These are phyloP conservation scores for Propsilocerus akamusi DNA, from an alignment of 1,140 invertebrate genomes.

Conservation along the genomic window DNA sequence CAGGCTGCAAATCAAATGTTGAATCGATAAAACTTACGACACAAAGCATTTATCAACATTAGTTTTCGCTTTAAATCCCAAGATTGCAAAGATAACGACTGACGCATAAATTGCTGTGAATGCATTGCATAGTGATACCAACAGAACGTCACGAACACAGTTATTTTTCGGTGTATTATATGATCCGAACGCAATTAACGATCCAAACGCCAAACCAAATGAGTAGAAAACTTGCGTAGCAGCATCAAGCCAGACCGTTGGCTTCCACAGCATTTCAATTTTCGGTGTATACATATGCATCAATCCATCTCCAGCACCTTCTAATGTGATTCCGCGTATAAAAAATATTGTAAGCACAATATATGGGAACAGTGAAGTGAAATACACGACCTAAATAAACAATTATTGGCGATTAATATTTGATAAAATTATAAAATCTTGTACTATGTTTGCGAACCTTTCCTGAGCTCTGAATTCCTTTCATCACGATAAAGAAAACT, in stretches of 20 bases:
- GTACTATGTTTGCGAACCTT: slow-evolving; percentile 42
- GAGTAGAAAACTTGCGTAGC: slow-evolving; percentile 93
- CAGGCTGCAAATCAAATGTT: neutral
- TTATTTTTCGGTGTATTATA: slow-evolving; percentile 84
- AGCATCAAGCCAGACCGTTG: slow-evolving; percentile 81
- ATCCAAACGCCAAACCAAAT: slow-evolving; percentile 83
- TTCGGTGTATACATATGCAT: slow-evolving; percentile 85
- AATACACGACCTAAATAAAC: slow-evolving; percentile 68
- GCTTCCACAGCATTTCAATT: slow-evolving; percentile 60
- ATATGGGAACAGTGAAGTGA: slow-evolving; percentile 92
- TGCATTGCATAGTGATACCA: slow-evolving; percentile 79
- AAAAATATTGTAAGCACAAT: slow-evolving; percentile 90
- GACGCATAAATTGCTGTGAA: slow-evolving; percentile 87
- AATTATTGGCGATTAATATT: neutral
- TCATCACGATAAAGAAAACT: slow-evolving; percentile 95
- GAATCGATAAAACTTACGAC: slow-evolving; percentile 33
- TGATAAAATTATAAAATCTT: neutral
- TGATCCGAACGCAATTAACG: slow-evolving; percentile 76
- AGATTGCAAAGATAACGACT: slow-evolving; percentile 74
- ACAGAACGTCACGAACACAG: slow-evolving; percentile 72
- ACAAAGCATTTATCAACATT: slow-evolving; percentile 61
- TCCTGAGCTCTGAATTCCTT: slow-evolving; percentile 93
- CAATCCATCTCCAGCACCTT: slow-evolving; percentile 73
- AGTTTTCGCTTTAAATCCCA: slow-evolving; percentile 69
- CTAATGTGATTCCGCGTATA: slow-evolving; percentile 73